Base-by-base conservation (phyloP, 1,140 invertebrate genomes). In the Dendroctonus ponderosae region DNA sequence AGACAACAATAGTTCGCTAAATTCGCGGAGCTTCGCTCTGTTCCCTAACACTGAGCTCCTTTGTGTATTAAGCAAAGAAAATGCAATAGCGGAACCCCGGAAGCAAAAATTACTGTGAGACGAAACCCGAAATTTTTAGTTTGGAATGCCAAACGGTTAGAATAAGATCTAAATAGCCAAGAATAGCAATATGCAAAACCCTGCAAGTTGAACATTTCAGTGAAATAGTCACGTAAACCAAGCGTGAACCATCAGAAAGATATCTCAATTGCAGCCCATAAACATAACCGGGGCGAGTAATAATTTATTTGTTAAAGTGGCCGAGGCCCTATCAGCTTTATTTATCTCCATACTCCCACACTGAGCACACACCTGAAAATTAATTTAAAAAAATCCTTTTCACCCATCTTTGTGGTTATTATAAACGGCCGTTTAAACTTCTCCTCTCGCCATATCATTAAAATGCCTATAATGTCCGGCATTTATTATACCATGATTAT, bases 401-500 rank as follows among this genome's bases (percentile, higher is more conserved):
- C 53, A 15, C 12, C 56, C 56, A 59, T 59, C 56, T 59, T 59
- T 59, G 56, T 59, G 41, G n/a, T 56, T 59, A 59, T 59, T 59
- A 59, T 59, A 59, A 59, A 56, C 53, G 53, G 39, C 42, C 56
- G 41, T 59, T 59, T 59, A 59, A 59, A 59, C 42, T 26, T 59
- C 41, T 59, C 53, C 41, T 11, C 56, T 59, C 14, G 7, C 56
- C 41, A 37, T 37, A 48, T 60, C 50, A 60, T 60, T 60, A 60
- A 60, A 60, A 60, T 60, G 38, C 58, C 14, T 11, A 48, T 60
- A 60, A 60, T 60, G 58, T 60, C 58, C 58, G 58, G 58, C 58
- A 60, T 60, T 60, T 60, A 60, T 60, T 60, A 60, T 60, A 26
- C 58, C 58, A 15, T 49, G 58, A 60, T 60, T 60, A 60, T 60